These are phyloP conservation scores for Erebia palarica DNA, from an alignment of 2,888 invertebrate genomes.

Conservation along the genomic window DNA sequence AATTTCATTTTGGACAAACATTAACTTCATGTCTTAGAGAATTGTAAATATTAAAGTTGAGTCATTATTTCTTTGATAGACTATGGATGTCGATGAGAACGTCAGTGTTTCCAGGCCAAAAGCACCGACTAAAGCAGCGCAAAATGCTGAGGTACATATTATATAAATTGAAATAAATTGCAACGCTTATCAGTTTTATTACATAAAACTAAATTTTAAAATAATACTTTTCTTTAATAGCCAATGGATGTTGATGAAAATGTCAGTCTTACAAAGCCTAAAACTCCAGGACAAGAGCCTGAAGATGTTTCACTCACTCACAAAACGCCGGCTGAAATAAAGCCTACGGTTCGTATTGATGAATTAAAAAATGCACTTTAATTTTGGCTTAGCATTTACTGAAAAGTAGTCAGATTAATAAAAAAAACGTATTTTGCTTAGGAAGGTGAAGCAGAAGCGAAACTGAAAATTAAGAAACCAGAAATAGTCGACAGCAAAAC, in stretches of 20 bases:
- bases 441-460: slow-evolving; percentile 75
- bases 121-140: slow-evolving; percentile 10
- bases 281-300: slow-evolving; percentile 67
- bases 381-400: background rate
- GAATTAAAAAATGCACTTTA: background rate
- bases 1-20: background rate
- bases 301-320: slow-evolving; percentile 77
- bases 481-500: slow-evolving; percentile 75
- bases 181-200: background rate
- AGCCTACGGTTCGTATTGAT: slow-evolving; percentile 70
- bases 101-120: slow-evolving; percentile 18
- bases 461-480: slow-evolving; percentile 74
- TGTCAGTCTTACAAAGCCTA: slow-evolving; percentile 69
- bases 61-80: slow-evolving; percentile 26
- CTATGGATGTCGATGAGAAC: slow-evolving; percentile 65
- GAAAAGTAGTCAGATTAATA: slow-evolving; percentile 1
- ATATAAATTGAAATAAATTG: slow-evolving; percentile 9
- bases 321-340: slow-evolving; percentile 75
- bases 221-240: slow-evolving; percentile 44
- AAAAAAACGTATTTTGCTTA: slow-evolving; percentile 44
- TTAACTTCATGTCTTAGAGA: background rate
- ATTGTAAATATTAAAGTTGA: slow-evolving; percentile 36
- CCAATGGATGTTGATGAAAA: slow-evolving; percentile 79
- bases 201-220: background rate
- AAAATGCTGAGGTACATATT: slow-evolving; percentile 30